Conservation (phyloP, 2,113 vertebrate genomes). For the Danio rerio region DNA sequence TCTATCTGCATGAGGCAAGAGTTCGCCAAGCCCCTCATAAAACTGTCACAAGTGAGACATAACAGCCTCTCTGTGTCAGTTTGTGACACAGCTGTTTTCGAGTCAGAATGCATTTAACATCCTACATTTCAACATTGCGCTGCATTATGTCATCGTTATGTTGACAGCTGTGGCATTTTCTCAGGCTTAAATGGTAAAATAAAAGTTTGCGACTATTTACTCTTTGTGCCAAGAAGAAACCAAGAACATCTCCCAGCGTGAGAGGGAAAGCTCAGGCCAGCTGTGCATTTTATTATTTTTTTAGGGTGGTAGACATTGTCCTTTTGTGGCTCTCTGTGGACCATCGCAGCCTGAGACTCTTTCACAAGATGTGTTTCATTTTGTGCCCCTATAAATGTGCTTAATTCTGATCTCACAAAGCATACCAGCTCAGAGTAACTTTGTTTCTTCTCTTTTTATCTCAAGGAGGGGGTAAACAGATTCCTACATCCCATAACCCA, state of each 20-base stretch:
- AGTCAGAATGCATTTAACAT: slow-evolving; percentile 29
- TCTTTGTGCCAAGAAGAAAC: slow-evolving; percentile 13
- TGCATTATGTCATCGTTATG: background rate
- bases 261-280: slow-evolving; percentile 13
- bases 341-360: slow-evolving; percentile 37
- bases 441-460: slow-evolving; percentile 30
- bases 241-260: slow-evolving; percentile 11
- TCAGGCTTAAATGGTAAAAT: slow-evolving; percentile 20
- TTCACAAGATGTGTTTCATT: slow-evolving; percentile 66
- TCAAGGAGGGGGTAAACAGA: slow-evolving; percentile 58
- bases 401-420: slow-evolving; percentile 67
- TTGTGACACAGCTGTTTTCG: slow-evolving; percentile 33
- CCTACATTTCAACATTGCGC: slow-evolving; percentile 18
- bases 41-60: slow-evolving; percentile 30
- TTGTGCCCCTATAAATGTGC: slow-evolving; percentile 63
- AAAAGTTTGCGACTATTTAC: slow-evolving; percentile 2
- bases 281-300: background rate
- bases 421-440: slow-evolving; percentile 60
- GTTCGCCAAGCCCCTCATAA: slow-evolving; percentile 14
- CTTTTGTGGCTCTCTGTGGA: slow-evolving; percentile 19
- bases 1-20: slow-evolving; percentile 5
- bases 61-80: background rate
- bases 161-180: slow-evolving; percentile 29
- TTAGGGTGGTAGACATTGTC: background rate
- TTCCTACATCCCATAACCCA: slow-evolving; percentile 31